Conservation (phyloP, 1,140 invertebrate species). For the Meloidogyne floridensis region DNA sequence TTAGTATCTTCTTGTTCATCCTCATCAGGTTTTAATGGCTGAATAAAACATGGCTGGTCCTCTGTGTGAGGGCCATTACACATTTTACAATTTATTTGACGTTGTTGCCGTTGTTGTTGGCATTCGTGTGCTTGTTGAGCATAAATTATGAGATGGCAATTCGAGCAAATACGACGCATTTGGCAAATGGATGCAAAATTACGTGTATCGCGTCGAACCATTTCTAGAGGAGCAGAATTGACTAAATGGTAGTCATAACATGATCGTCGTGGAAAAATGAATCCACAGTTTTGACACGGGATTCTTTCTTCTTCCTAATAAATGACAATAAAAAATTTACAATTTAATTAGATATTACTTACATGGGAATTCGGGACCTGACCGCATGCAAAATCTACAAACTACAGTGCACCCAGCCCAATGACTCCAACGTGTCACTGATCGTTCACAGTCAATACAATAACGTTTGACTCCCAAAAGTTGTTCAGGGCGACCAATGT, state of each 20-base stretch:
- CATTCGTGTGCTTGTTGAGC: background rate
- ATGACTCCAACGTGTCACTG: constrained; percentile 6
- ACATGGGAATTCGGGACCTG: background rate
- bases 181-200: constrained; percentile 1
- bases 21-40: background rate
- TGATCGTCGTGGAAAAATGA: constrained; percentile 6
- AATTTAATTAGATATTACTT: no score
- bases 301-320: background rate
- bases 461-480: background rate
- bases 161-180: background rate
- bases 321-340: no score
- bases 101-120: background rate
- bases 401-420: background rate
- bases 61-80: constrained; percentile 5
- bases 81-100: background rate
- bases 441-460: background rate
- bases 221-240: background rate
- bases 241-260: constrained; percentile 12
- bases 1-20: background rate
- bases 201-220: constrained; percentile 1
- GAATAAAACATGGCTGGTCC: constrained; percentile 19
- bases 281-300: background rate
- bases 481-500: constrained; percentile 12
- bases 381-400: background rate
- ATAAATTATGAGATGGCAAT: background rate